Evolutionary conservation across 2,113 vertebrate genomes (phyloP), one percentile per base, ranked within the genome.

Genomic region (Melanerpes aurifrons): DNA sequence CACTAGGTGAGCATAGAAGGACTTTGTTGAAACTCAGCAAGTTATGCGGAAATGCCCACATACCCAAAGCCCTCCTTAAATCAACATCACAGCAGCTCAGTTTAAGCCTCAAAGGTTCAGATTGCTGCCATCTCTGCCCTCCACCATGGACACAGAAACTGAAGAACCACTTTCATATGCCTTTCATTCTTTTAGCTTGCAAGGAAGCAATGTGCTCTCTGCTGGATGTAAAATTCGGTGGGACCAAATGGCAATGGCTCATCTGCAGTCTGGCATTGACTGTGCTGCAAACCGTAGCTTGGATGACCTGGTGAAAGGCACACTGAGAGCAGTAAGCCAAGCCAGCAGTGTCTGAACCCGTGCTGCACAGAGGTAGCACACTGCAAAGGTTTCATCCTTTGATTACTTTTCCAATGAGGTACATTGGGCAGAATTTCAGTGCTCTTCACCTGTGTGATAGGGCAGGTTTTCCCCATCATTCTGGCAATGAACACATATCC

Each of bases 61-160:
- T 7, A 54, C 16, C 26, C 28, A 0, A 25, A 7, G 7, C 7
- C 20, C 45, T 90, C 54, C 90, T 50, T 15, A 53, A 74, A 58
- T 9, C 58, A 82, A 28, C 19, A 16, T 2, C n/a, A 12, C 0
- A 1, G 56, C 22, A 70, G 71, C 10, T 58, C 32, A 37, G 24
- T 12, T 74, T 9, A 85, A 71, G 56, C 15, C 66, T 40, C 73
- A 32, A 53, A 32, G 58, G 35, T 26, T 53, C 35, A 37, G 35
- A 37, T 3, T 5, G 67, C 64, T 53, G 24, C 43, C 40, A 24
- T 21, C 43, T 54, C 35, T 12, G 21, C 14, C 8, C 18, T n/a
- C 43, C 54, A 19, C 16, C 73, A 67, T 0, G 3, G 43, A 21
- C 37, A 67, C 43, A 24, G 37, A 43, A 37, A 72, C 6, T 2